Evolutionary conservation across 2,113 vertebrate genomes (phyloP).

Genomic region (Marmota monax): DNA sequence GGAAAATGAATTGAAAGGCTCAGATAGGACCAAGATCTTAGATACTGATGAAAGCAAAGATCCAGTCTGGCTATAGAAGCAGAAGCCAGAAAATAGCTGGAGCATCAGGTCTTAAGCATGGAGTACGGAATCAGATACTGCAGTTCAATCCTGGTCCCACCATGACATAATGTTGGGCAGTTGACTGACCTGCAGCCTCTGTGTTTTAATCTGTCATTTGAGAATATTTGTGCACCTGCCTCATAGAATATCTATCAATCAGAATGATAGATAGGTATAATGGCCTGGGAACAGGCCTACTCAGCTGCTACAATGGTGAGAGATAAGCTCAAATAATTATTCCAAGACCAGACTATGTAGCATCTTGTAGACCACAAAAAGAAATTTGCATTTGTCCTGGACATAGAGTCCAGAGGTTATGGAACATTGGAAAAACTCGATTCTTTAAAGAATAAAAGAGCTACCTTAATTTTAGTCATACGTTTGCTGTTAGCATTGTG

Average conservation of each 20-base stretch:
- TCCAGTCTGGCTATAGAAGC: neutral
- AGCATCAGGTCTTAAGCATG: neutral
- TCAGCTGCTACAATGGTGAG: rapidly evolving
- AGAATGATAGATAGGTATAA: neutral
- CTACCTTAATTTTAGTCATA: neutral
- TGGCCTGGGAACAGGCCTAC: neutral
- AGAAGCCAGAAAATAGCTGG: neutral
- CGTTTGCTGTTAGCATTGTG: neutral
- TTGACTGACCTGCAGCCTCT: neutral
- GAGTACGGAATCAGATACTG: neutral
- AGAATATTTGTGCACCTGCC: too few species aligned
- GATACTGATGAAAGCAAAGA: neutral
- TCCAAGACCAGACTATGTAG: neutral
- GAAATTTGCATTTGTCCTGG: neutral
- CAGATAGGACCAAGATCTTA: too few species aligned
- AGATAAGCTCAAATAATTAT: too few species aligned
- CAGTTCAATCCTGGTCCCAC: too few species aligned
- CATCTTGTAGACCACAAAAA: neutral
- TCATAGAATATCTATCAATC: too few species aligned
- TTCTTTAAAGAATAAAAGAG: neutral
- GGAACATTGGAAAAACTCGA: neutral
- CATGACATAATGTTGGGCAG: neutral
- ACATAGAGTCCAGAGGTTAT: neutral
- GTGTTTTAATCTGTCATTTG: neutral
- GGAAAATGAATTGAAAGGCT: neutral